Base-by-base conservation (phyloP, 2,888 invertebrate species). In the Piscicola geometra region DNA sequence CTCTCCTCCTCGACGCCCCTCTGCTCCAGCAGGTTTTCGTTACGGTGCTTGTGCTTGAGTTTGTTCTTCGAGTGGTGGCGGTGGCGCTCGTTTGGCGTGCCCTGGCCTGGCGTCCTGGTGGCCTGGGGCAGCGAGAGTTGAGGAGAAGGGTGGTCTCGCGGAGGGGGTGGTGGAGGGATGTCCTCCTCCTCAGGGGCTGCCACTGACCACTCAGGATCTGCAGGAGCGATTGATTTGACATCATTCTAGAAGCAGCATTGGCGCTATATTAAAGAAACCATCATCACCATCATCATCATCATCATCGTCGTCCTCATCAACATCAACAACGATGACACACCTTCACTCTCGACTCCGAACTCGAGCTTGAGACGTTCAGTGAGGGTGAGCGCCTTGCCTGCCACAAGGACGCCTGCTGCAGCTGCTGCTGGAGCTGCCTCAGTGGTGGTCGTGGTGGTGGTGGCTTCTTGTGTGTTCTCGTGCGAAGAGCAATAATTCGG, bases 361-460 rank as follows among this genome's bases (percentile, higher is more conserved):
- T 92, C 92, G 79, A 91, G 89, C 81, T 91, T 90, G 79, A 94
- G 88, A 80, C 95, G 89, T 83, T 93, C 91, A 80, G 92, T 92
- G 75, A 94, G 89, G 86, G 91, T 93, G 79, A 83, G 81, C 1
- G 71, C 41, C 41, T 76, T 76, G 2, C n/a, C 30, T 5, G 71
- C 12, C 18, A 64, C n/a, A 71, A 32, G 18, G 25, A 64, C 64
- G n/a, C 35, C 64, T 21, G 73, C 73, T 25, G 71, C 50, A 66
- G 78, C 1, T 76, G 41, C 75, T 86, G 94, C 94, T 79, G 94
- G 89, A 83, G 93, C 92, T 72, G 91, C 89, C 85, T 93, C 5
- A 66, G 28, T 21, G 60, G 32, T 64, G 30, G 64, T 72, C 74
- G 76, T 15, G 71, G 28, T 21, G 60, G 32, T 64, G 30, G 64